Base-by-base conservation (phyloP, 1,140 invertebrate genomes). In the Hyles vespertilio region DNA sequence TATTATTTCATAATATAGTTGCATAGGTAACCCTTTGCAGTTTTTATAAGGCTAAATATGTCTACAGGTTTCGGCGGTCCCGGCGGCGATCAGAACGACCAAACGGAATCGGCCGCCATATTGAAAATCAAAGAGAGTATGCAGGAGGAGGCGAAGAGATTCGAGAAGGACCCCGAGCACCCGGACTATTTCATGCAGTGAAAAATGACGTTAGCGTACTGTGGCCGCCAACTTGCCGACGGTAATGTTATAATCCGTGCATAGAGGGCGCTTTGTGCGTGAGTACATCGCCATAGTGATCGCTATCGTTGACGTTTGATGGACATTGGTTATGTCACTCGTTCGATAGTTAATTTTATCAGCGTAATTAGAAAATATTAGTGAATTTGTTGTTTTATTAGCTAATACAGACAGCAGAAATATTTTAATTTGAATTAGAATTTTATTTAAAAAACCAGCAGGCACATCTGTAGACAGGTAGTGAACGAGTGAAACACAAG, bases 51-150 rank as follows among this genome's bases (percentile, higher is more conserved):
- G 22, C 2, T 22, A 22, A 22, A 22, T 22, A 22, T 40, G 36
- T 51, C 33, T 11, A 48, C 72, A 79, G 89, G 87, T 80, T 90
- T 90, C 73, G 89, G 87, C 59, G 90, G 90, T 59, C 89, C 90
- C 40, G 90, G 90, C 67, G 88, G 86, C 67, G 87, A 91, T 67
- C 89, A 90, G 87, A 94, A 95, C 94, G 96, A 98, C 92, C 97
- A 98, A 93, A 98, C 95, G 80, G 98, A 99, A 93, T 98, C 97
- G 77, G 98, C 97, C 83, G 98, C 98, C 92, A 99, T 99, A 91
- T 93, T 99, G 90, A 99, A 99, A 93, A 99, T 99, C 89, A 99
- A 99, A 93, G 98, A 99, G 91, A 98, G 96, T 92, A 99, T 99
- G 98, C 98, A 99, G 91, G 98, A 99, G 91, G 98, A 99, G 91